Evolutionary conservation across 2,113 vertebrate genomes (phyloP).

Genomic region (Cacatua alba): DNA sequence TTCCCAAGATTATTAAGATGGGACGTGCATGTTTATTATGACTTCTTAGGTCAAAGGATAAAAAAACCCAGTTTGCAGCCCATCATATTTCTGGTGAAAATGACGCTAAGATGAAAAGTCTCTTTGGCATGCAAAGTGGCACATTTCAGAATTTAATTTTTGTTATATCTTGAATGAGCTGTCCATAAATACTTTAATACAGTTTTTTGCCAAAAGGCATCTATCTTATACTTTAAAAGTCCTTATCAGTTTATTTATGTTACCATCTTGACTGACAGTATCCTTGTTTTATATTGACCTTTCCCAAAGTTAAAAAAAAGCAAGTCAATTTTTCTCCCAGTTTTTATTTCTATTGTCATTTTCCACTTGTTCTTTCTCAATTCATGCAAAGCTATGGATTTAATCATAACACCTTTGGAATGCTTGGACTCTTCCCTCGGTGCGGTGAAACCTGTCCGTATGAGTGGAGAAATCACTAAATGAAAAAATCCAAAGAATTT

Average conservation of each 20-base stretch:
- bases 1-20: not conserved
- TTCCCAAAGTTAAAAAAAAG: not conserved
- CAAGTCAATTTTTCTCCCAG: not conserved
- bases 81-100: not conserved
- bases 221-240: slow-evolving; percentile 7
- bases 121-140: not conserved
- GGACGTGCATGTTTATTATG: not conserved
- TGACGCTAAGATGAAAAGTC: not conserved
- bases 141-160: slow-evolving; percentile 38
- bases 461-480: not conserved
- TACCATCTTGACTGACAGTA: not conserved
- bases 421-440: not conserved
- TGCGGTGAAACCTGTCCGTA: not conserved
- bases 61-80: not conserved
- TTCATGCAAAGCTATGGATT: not conserved
- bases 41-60: not conserved
- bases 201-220: slow-evolving; percentile 34
- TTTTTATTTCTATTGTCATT: not conserved
- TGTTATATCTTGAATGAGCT: slow-evolving; percentile 30
- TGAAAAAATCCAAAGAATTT: not conserved
- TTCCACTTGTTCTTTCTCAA: not conserved
- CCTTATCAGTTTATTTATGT: slow-evolving; percentile 32
- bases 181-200: slow-evolving; percentile 29
- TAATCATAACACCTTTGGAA: not conserved
- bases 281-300: not conserved